phyloP scores from a whole-genome alignment of 2,797 vertebrate genomes.

The Eulemur coronatus region DNA sequence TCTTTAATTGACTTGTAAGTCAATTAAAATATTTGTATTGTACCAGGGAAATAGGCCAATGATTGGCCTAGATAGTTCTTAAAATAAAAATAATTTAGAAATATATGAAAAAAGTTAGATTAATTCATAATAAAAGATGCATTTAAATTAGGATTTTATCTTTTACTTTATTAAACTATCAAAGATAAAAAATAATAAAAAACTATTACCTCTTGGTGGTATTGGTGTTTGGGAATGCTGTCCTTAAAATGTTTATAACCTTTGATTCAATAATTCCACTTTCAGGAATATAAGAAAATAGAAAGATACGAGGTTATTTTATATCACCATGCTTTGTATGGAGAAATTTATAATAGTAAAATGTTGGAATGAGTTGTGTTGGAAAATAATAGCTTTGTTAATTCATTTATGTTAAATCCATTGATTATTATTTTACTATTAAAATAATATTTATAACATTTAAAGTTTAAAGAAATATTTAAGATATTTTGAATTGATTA shows the following conservation, averaged over 20 bases:
- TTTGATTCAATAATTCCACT: background rate
- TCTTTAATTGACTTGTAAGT: background rate
- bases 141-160: background rate
- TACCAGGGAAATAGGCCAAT: background rate
- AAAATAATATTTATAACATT: background rate
- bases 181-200: background rate
- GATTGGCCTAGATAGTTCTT: background rate
- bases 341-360: background rate
- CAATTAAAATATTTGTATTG: background rate
- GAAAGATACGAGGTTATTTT: background rate
- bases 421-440: background rate
- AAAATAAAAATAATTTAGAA: constrained; percentile 8
- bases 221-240: background rate
- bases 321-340: background rate
- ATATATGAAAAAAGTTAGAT: background rate
- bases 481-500: constrained; percentile 24
- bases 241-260: background rate
- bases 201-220: background rate
- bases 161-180: background rate
- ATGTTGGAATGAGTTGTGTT: background rate
- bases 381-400: background rate
- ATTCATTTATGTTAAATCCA: constrained; percentile 2
- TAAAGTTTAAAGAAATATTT: constrained; percentile 9
- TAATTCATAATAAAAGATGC: constrained; percentile 31
- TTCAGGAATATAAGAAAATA: constrained; percentile 4